These are phyloP conservation scores for Phaedon cochleariae DNA, from an alignment of 2,888 invertebrate species.

Conservation along the genomic window DNA sequence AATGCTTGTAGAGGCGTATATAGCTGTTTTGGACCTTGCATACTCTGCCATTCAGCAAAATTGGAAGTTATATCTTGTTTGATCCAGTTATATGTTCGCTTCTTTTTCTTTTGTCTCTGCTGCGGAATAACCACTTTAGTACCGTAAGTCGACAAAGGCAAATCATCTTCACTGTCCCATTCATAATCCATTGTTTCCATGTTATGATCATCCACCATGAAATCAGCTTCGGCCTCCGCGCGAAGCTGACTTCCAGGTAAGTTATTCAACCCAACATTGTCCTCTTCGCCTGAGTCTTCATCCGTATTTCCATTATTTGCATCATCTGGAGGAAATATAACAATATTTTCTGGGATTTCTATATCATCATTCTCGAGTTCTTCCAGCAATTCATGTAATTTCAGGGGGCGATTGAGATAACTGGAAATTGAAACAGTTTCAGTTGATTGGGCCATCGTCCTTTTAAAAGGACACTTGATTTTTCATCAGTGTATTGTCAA, in stretches of 20 bases:
- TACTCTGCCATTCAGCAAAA: not conserved
- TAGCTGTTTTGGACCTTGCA: conserved; percentile 1
- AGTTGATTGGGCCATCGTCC: too few species aligned
- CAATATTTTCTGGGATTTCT: too few species aligned
- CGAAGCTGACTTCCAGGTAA: not conserved
- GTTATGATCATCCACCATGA: not conserved
- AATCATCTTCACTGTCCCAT: conserved; percentile 4
- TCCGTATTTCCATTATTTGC: too few species aligned
- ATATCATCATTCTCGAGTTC: too few species aligned
- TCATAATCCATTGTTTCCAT: not conserved
- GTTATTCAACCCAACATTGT: too few species aligned
- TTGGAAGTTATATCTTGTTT: too few species aligned
- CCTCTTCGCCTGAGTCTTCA: too few species aligned
- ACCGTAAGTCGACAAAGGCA: not conserved
- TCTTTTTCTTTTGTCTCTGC: conserved; percentile 1
- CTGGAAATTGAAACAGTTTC: not conserved
- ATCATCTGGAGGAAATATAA: too few species aligned
- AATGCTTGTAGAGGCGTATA: conserved; percentile 11
- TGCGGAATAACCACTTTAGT: not conserved
- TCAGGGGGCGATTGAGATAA: conserved; percentile 1
- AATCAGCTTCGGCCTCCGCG: not conserved
- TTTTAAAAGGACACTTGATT: too few species aligned
- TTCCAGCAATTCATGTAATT: conserved; percentile 4
- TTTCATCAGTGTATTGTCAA: too few species aligned
- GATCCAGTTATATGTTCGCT: too few species aligned